Base-by-base conservation (phyloP, 2,888 invertebrate species). In the Orchesellides sinensis region DNA sequence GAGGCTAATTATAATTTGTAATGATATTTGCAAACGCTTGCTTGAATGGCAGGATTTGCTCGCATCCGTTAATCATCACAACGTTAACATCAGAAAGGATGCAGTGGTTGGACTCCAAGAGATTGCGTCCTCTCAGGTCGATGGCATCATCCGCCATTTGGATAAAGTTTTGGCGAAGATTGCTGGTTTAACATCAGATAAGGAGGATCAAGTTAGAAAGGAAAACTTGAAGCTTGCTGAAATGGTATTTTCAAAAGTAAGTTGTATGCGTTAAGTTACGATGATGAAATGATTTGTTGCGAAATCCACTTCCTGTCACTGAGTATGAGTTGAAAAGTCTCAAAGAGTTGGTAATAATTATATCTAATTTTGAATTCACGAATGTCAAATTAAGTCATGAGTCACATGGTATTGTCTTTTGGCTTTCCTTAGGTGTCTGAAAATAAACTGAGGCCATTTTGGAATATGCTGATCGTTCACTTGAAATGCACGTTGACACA, bases 401-500 rank as follows among this genome's bases (percentile, higher is more conserved):
- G 59, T 27, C 23, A 23, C 19, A 10, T 63, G 32, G 25, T 8
- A 32, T 29, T 0, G 12, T n/a, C 19, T n/a, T 66, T 65, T 45
- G 3, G 10, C n/a, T 40, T 14, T 63, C 88, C 88, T 14, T 86
- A 91, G 91, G 89, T 92, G 66, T 89, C 91, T 5, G 89, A 89
- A 8, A 90, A 92, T 10, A 93, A 93, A 87, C 90, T 94, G 14
- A 90, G 92, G 49, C 96, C 96, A 10, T 96, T 96, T 89, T 95
- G 95, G 89, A 93, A 94, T 83, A 92, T 95, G 5, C 90, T 97
- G 82, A 93, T 94, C 21, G 94, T 95, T 0, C 95, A 96, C 90
- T 90, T 97, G 61, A 93, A 94, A 70, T 97, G 97, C 91, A 95
- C 96, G 0, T 96, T 98, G 96, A 97, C 96, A 0, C 96, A 97